A percentile compares a stretch with the other conserved stretches of the same genome.
These are phyloP conservation scores for Rhagoletis zephyria DNA, from an alignment of 1,140 invertebrate species.

Conservation along the genomic window DNA sequence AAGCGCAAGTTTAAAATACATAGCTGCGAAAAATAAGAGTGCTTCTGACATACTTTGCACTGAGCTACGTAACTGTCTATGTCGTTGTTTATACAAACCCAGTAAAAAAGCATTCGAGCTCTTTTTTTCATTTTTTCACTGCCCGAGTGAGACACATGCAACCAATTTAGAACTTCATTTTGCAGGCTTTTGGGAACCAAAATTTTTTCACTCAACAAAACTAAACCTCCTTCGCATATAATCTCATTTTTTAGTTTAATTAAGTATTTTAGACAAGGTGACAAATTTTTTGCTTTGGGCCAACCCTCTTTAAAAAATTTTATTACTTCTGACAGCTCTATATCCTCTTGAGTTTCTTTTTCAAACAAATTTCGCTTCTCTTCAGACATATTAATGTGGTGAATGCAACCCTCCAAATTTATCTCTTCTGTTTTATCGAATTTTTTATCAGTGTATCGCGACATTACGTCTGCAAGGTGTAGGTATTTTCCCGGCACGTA, in stretches of 20 bases:
- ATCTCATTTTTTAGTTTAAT: constrained; percentile 59
- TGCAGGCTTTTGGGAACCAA: constrained; percentile 68
- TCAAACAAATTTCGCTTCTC: constrained; percentile 60
- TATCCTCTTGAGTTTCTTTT: constrained; percentile 61
- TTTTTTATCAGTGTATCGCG: constrained; percentile 60
- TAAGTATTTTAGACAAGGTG: constrained; percentile 57
- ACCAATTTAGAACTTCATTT: constrained; percentile 65
- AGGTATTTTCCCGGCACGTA: constrained; percentile 66
- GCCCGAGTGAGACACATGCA: constrained; percentile 73
- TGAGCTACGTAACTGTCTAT: constrained; percentile 69
- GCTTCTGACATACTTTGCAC: constrained; percentile 69
- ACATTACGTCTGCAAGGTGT: constrained; percentile 66
- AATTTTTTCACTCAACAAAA: constrained; percentile 63
- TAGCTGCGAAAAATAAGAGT: constrained; percentile 26
- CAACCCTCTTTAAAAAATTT: constrained; percentile 65
- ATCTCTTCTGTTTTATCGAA: constrained; percentile 26
- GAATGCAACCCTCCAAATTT: constrained; percentile 3
- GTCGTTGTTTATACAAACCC: constrained; percentile 67
- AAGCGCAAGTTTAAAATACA: no score
- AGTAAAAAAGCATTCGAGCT: constrained; percentile 67
- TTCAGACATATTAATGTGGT: constrained; percentile 53
- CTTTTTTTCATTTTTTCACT: constrained; percentile 67
- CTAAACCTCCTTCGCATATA: constrained; percentile 61
- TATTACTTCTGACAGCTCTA: constrained; percentile 59
- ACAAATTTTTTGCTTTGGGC: constrained; percentile 64